Conservation (phyloP, 1,140 invertebrate genomes). For the Ruditapes philippinarum region DNA sequence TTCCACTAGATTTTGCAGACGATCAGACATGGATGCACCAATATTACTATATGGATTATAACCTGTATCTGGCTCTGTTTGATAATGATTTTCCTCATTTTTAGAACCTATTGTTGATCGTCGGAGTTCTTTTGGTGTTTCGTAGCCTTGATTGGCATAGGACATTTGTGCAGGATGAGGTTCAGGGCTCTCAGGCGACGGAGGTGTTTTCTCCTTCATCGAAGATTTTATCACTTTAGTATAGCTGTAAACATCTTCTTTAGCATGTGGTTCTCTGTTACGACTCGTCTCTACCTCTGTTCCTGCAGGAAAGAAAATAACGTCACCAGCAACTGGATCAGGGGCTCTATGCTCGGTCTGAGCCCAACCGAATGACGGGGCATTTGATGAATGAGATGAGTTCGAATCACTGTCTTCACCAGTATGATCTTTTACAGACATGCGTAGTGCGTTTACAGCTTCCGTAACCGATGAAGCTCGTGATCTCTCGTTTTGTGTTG, state of each 20-base stretch:
- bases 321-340: slow-evolving; percentile 44
- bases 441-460: slow-evolving; percentile 40
- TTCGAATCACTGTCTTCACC: background rate
- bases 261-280: background rate
- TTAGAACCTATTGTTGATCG: slow-evolving; percentile 8
- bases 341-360: slow-evolving; percentile 9
- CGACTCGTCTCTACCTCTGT: background rate
- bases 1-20: slow-evolving; percentile 52
- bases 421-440: slow-evolving; percentile 37
- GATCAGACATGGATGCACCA: slow-evolving; percentile 57
- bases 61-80: slow-evolving; percentile 30
- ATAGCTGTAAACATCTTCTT: slow-evolving; percentile 45
- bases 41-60: background rate
- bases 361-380: slow-evolving; percentile 45
- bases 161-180: background rate
- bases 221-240: slow-evolving; percentile 52
- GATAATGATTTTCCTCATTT: background rate
- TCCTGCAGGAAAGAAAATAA: slow-evolving; percentile 50
- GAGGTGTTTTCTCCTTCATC: background rate
- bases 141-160: slow-evolving; percentile 37
- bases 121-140: slow-evolving; percentile 28
- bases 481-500: background rate
- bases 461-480: slow-evolving; percentile 47
- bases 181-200: background rate
- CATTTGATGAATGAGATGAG: slow-evolving; percentile 24